Evolutionary conservation across 2,888 invertebrate genomes (phyloP), one percentile per base, ranked within the genome.

Genomic region (Acleris cristana): DNA sequence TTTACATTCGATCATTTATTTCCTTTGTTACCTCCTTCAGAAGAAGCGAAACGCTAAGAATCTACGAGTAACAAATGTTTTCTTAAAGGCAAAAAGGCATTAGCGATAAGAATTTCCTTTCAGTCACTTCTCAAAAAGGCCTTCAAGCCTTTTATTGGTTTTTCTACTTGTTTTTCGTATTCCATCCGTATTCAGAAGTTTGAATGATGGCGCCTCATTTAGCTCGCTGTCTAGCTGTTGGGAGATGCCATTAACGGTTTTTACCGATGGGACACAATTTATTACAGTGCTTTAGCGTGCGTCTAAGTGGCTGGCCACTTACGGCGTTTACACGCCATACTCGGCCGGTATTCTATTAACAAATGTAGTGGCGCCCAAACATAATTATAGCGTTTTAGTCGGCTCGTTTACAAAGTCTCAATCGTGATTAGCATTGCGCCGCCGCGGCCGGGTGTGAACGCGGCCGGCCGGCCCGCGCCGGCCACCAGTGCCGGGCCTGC

Each of bases 231-330:
- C 62, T 61, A 56, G 45, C 61, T 80, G 79, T 84, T 86, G 86
- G 79, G 80, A 83, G 78, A 79, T 80, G 80, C 78, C 81, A 81
- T 89, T 88, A 87, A 80, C 84, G 79, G 79, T 79, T 66, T 79
- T 76, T 79, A 74, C 79, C 78, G 79, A 83, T 79, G 83, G 74
- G 80, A 85, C 61, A 69, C 83, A 84, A 85, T 86, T 85, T 84
- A 85, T 87, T 83, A 84, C 80, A 81, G 77, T 79, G 73, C 74
- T 76, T 76, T 78, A 79, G 77, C 74, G 74, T 77, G 83, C 82
- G 76, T 80, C 81, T 85, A 89, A 89, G 86, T 87, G 87, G 80
- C 73, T 73, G 69, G 71, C 87, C 89, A 83, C 84, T 88, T 90
- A 87, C 81, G 83, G 85, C 76, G 79, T 78, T 81, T 79, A 80